Base-by-base conservation (phyloP, 2,113 vertebrate genomes). In the Ammospiza nelsoni region DNA sequence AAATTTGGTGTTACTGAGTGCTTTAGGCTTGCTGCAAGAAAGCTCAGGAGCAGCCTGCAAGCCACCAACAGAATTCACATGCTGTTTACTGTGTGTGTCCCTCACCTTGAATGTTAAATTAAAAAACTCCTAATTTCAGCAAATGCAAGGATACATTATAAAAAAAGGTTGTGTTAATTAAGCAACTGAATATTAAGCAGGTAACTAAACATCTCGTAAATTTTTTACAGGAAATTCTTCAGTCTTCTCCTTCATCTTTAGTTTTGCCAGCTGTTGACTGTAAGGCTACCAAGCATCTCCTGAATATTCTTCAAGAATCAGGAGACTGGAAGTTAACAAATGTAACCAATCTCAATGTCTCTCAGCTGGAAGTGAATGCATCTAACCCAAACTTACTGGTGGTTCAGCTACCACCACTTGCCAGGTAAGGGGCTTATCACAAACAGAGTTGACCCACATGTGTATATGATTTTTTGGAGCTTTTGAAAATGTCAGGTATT, bases 201-300 rank as follows among this genome's bases (percentile, higher is more conserved):
- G 24, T 88, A 82, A 95, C 91, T 87, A 77, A 96, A 75, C 13
- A 35, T 33, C 72, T 82, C 27, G 18, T 90, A 27, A 76, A 86
- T 96, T 62, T 95, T 28, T 96, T 97, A 35, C 97, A 98, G 98
- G 93, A 93, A 85, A 91, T 97, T 67, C 94, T 98, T 90, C 88
- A 92, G 33, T 87, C 95, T 87, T 97, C 95, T 84, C 72, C 97
- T 76, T 97, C 97, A 58, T 97, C 97, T 69, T 92, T 98, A 89
- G 93, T 97, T 95, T 92, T 98, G 79, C 97, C 98, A 61, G 95
- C 97, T 67, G 97, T 98, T 86, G 96, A 98, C 44, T 94, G 84
- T 16, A 41, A 93, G 44, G 95, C 97, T 78, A 85, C 72, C 27
- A 72, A 17, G 23, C 3, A 91, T 51, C 94, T 98, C 59, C 66